Evolutionary conservation across 2,113 vertebrate genomes (phyloP), one percentile per base, ranked within the genome.

Genomic region (Leuciscus idus): DNA sequence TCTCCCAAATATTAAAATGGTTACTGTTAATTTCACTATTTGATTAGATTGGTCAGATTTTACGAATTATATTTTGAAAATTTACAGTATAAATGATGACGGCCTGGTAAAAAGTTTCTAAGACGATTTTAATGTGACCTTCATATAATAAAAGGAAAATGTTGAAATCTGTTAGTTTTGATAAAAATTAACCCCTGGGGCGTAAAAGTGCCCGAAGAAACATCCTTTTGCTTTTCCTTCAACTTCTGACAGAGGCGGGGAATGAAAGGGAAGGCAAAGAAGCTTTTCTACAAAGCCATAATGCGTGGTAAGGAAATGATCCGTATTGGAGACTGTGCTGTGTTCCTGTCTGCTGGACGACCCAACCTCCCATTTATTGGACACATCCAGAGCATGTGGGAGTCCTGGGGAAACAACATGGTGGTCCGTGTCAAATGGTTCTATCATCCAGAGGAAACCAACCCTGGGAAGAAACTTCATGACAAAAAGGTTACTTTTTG

Each of bases 301-400:
- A 96, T 98, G 66, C 96, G 98, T 0, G 98, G 98, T 82, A 96
- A 98, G 85, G 98, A 99, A 94, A 98, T 97, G 90, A 99, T 99
- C 90, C 96, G 98, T 55, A 98, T 99, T 0, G 98, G 98, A 0
- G 98, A 99, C 95, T 99, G 98, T 0, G 98, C 98, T 0, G 98
- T 99, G 21, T 99, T 99, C 91, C 94, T 99, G 85, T 99, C 98
- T 0, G 98, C 98, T 0, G 98, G 98, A 46, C 96, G 98, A 82
- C 98, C 98, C 91, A 99, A 99, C 94, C 94, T 99, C 88, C 98
- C 98, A 50, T 99, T 99, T 91, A 99, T 99, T 0, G 98, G 98
- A 80, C 96, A 97, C 15, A 99, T 99, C 93, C 97, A 99, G 94
- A 99, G 98, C 94, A 99, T 99, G 98, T 99, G 98, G 98, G 98